A percentile compares a stretch with the other conserved stretches of the same genome.
phyloP scores from a whole-genome alignment of 1,140 invertebrate genomes.

The Dendrolimus kikuchii region DNA sequence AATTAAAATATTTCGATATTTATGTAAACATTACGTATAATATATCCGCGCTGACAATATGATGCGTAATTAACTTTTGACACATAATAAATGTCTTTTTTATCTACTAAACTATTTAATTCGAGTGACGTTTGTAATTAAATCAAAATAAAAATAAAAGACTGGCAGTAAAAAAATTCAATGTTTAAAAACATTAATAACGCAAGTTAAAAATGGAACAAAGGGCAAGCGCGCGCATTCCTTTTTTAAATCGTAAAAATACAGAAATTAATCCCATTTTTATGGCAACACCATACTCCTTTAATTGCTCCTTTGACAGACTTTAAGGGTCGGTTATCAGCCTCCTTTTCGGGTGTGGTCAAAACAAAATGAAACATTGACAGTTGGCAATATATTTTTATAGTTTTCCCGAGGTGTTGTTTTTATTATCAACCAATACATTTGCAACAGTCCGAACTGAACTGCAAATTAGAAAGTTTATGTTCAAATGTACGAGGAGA shows the following conservation, averaged over 20 bases:
- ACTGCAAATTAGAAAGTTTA: slow-evolving; percentile 67
- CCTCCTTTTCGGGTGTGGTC: slow-evolving; percentile 52
- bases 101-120: too few species aligned
- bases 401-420: slow-evolving; percentile 56
- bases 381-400: slow-evolving; percentile 59
- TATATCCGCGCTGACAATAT: too few species aligned
- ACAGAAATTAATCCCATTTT: slow-evolving; percentile 42
- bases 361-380: slow-evolving; percentile 48
- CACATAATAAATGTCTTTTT: too few species aligned
- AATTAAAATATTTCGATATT: too few species aligned
- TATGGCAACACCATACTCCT: slow-evolving; percentile 50
- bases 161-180: too few species aligned
- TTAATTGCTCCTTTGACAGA: slow-evolving; percentile 66
- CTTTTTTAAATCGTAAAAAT: slow-evolving; percentile 26
- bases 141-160: too few species aligned
- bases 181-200: too few species aligned
- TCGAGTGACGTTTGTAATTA: too few species aligned
- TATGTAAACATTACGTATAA: too few species aligned
- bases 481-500: slow-evolving; percentile 39
- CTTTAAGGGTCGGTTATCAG: slow-evolving; percentile 32
- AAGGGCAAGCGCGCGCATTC: slow-evolving; percentile 10
- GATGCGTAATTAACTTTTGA: too few species aligned
- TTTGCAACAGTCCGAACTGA: slow-evolving; percentile 26
- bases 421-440: slow-evolving; percentile 54
- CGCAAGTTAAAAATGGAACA: slow-evolving; percentile 10